Conservation (phyloP, 2,113 vertebrate species). For the Sebastes fasciatus region DNA sequence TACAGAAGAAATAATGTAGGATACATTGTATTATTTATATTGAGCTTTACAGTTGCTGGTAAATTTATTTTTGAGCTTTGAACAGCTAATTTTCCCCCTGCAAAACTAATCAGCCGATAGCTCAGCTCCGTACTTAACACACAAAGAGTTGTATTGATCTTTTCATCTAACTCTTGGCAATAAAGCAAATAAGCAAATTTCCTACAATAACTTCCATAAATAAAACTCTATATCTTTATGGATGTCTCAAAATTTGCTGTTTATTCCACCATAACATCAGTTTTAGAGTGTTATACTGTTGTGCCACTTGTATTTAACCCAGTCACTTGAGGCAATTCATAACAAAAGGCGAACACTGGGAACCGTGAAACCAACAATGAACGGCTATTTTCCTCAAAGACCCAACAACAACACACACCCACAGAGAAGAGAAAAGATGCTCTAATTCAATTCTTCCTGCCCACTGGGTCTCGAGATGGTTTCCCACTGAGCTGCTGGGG, state of each 20-base stretch:
- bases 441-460: constrained; percentile 40
- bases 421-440: constrained; percentile 27
- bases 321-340: not conserved
- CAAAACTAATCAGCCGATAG: not conserved
- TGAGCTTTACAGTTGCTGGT: not conserved
- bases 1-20: too few species aligned
- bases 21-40: too few species aligned
- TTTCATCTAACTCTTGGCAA: not conserved
- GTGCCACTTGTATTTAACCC: not conserved
- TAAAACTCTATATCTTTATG: not conserved
- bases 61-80: not conserved
- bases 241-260: not conserved
- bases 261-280: too few species aligned
- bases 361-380: constrained; percentile 24
- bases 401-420: constrained; percentile 18
- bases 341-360: not conserved
- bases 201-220: not conserved
- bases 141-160: not conserved
- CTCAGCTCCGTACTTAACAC: not conserved
- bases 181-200: not conserved
- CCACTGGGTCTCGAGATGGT: constrained; percentile 31
- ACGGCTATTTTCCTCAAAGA: constrained; percentile 30
- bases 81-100: not conserved
- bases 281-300: not conserved
- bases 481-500: constrained; percentile 18